phyloP scores from a whole-genome alignment of 2,888 invertebrate genomes.

The Idaea biselata region DNA sequence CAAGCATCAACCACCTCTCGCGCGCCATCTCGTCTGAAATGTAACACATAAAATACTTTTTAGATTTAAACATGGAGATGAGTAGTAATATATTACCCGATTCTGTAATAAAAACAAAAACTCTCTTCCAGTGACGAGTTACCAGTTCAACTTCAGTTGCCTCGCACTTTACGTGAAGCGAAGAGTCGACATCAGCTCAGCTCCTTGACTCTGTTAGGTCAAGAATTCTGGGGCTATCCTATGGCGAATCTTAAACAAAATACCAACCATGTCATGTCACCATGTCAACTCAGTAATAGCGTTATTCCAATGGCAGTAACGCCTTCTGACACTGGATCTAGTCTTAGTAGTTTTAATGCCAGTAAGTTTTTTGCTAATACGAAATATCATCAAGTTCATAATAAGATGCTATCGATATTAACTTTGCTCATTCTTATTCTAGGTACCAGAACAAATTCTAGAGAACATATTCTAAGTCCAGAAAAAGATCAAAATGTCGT shows the following conservation, averaged over 20 bases:
- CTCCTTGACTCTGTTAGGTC: constrained; percentile 93
- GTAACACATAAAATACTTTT: too few species aligned
- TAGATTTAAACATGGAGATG: too few species aligned
- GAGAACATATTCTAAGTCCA: constrained; percentile 62
- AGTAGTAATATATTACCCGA: too few species aligned
- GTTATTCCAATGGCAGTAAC: constrained; percentile 75
- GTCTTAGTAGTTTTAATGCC: constrained; percentile 87
- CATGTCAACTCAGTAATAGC: constrained; percentile 61
- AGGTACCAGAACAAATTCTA: constrained; percentile 68
- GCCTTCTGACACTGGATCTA: constrained; percentile 85
- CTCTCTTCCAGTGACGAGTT: constrained; percentile 89
- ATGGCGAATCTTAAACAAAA: constrained; percentile 86
- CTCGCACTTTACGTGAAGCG: constrained; percentile 91
- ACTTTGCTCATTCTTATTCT: constrained; percentile 19
- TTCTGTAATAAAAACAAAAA: too few species aligned
- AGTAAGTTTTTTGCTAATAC: constrained; percentile 58
- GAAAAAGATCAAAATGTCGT: constrained; percentile 84
- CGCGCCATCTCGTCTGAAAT: too few species aligned
- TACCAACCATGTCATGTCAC: constrained; percentile 61
- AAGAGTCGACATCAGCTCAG: constrained; percentile 94
- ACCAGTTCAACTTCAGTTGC: constrained; percentile 93
- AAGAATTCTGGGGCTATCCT: constrained; percentile 91
- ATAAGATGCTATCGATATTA: background rate
- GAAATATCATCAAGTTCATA: background rate
- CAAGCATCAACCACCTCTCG: too few species aligned